These are phyloP conservation scores for Julus scanicus DNA, from an alignment of 2,888 invertebrate genomes.

Conservation along the genomic window DNA sequence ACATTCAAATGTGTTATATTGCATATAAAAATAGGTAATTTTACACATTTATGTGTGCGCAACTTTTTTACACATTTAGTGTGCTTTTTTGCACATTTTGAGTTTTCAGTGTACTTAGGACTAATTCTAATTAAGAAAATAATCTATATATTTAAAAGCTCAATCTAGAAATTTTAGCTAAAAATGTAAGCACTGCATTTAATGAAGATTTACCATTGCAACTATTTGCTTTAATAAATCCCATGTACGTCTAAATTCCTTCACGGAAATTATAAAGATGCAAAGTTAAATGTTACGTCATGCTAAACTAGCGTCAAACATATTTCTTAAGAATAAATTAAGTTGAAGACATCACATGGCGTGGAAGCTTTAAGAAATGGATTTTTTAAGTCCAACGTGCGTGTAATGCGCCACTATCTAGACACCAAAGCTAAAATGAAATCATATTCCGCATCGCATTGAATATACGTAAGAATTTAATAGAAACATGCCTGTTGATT, in stretches of 20 bases:
- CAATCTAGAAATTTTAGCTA: too few relatives aligned
- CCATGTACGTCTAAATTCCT: not conserved
- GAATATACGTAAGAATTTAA: constrained; percentile 40
- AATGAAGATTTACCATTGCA: too few relatives aligned
- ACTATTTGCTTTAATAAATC: too few relatives aligned
- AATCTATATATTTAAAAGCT: too few relatives aligned
- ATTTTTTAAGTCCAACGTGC: not conserved
- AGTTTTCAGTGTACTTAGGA: too few relatives aligned
- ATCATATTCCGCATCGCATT: constrained; percentile 34
- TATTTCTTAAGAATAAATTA: not conserved
- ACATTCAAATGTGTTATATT: too few relatives aligned
- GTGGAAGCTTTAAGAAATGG: not conserved
- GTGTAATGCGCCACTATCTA: not conserved
- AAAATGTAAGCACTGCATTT: too few relatives aligned
- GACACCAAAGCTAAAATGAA: not conserved
- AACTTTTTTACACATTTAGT: too few relatives aligned
- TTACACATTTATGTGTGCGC: too few relatives aligned
- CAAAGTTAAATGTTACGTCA: not conserved
- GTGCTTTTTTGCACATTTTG: too few relatives aligned
- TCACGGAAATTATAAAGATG: not conserved
- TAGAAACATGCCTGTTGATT: not conserved
- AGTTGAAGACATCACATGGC: not conserved
- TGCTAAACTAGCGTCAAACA: not conserved
- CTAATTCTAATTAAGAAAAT: too few relatives aligned
- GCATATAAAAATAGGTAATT: too few relatives aligned